Percentiles rank a stretch among this genome's conserved stretches.
phyloP scores from a whole-genome alignment of 2,888 invertebrate genomes.

The Acheta domesticus region DNA sequence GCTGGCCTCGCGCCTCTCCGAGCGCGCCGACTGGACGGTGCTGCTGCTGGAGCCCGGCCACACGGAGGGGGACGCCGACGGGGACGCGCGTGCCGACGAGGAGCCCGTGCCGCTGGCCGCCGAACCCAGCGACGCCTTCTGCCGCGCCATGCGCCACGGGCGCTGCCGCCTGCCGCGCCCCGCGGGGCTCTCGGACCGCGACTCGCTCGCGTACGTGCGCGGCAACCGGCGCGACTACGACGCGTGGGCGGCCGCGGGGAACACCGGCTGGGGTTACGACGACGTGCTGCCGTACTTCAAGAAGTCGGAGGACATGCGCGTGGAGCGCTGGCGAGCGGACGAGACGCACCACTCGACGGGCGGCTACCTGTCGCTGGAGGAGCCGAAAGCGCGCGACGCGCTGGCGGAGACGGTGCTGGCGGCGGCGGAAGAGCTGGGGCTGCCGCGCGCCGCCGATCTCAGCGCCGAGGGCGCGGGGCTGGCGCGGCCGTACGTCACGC shows the following conservation, averaged over 20 bases:
- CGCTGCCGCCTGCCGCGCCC: slow-evolving; percentile 45
- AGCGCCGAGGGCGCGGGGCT: slow-evolving; percentile 37
- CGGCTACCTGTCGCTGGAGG: slow-evolving; percentile 37
- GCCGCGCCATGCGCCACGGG: slow-evolving; percentile 28
- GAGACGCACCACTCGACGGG: slow-evolving; percentile 31
- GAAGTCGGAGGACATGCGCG: slow-evolving; percentile 40
- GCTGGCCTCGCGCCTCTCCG: slow-evolving; percentile 37
- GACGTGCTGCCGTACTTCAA: slow-evolving; percentile 50
- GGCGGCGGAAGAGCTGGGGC: slow-evolving; percentile 43
- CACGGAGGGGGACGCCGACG: slow-evolving; percentile 36
- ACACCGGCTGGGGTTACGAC: slow-evolving; percentile 49
- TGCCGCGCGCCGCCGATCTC: slow-evolving; percentile 32
- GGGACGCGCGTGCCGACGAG: slow-evolving; percentile 42
- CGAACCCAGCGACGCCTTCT: slow-evolving; percentile 34
- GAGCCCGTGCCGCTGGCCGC: slow-evolving; percentile 39
- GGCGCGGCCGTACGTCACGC: slow-evolving; percentile 35
- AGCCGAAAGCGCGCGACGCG: slow-evolving; percentile 27
- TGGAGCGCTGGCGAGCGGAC: not conserved
- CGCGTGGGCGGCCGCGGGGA: slow-evolving; percentile 49
- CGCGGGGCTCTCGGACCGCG: slow-evolving; percentile 50
- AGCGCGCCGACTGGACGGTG: slow-evolving; percentile 33
- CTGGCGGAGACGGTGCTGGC: slow-evolving; percentile 33
- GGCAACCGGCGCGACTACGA: slow-evolving; percentile 51
- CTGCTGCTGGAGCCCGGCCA: slow-evolving; percentile 40
- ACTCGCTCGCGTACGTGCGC: slow-evolving; percentile 51